A percentile compares a stretch with the other conserved stretches of the same genome.
Conservation (phyloP, 2,797 vertebrate species). For the Parauchenoglanis ngamensis region DNA sequence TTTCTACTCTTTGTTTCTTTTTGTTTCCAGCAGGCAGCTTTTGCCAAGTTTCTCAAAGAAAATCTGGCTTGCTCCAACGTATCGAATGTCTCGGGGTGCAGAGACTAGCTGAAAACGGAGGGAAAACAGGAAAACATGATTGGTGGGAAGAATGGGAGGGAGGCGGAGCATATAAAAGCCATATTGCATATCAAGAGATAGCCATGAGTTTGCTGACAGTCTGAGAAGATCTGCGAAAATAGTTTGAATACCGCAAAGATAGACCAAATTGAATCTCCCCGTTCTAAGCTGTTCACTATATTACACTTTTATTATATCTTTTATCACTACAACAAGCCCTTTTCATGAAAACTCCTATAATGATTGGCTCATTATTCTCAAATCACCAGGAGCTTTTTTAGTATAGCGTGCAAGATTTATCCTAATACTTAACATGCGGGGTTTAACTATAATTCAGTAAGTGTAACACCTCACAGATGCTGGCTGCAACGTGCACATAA, state of each 20-base stretch:
- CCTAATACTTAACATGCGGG: slow-evolving; percentile 17
- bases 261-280: too few species aligned
- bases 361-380: slow-evolving; percentile 8
- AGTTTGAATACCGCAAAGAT: background rate
- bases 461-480: slow-evolving; percentile 45
- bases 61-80: slow-evolving; percentile 69
- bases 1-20: slow-evolving; percentile 72
- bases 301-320: slow-evolving; percentile 12
- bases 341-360: slow-evolving; percentile 24
- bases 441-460: slow-evolving; percentile 34
- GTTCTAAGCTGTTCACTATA: background rate
- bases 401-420: background rate
- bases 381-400: slow-evolving; percentile 1
- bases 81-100: slow-evolving; percentile 70
- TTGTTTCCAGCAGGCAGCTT: slow-evolving; percentile 67
- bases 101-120: slow-evolving; percentile 69
- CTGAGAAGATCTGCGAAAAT: slow-evolving; percentile 51
- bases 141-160: slow-evolving; percentile 54
- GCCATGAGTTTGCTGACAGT: slow-evolving; percentile 66
- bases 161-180: slow-evolving; percentile 56
- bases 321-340: background rate
- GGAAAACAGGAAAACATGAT: slow-evolving; percentile 66
- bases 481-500: slow-evolving; percentile 11
- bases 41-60: slow-evolving; percentile 68
- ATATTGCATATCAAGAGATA: slow-evolving; percentile 63